phyloP scores from a whole-genome alignment of 2,888 invertebrate species.

The Flexamia atlantica region DNA sequence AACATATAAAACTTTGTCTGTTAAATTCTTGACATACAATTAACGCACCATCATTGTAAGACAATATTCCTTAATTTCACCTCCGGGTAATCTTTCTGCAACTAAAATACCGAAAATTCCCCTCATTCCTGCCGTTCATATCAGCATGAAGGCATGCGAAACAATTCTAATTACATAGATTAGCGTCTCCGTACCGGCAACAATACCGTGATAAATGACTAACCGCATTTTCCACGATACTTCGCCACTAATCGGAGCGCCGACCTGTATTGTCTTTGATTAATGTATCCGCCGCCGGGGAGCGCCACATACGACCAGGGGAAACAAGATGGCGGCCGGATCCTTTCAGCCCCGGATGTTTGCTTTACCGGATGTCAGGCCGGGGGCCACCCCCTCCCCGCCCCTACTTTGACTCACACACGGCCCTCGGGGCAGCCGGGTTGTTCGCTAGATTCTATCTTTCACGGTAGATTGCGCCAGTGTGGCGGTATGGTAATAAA shows the following conservation, averaged over 20 bases:
- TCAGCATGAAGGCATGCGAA: background rate
- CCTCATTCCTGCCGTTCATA: constrained; percentile 5
- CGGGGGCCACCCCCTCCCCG: constrained; percentile 5
- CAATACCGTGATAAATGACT: constrained; percentile 26
- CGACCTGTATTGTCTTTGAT: constrained; percentile 48
- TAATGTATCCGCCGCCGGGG: background rate
- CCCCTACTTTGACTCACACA: constrained; percentile 8
- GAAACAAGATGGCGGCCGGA: constrained; percentile 11
- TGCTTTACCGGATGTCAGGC: constrained; percentile 52
- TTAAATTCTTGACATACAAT: too few species aligned
- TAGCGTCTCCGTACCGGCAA: background rate
- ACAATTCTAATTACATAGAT: background rate
- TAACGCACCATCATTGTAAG: too few species aligned
- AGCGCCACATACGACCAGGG: constrained; percentile 31
- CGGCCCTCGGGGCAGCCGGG: constrained; percentile 21
- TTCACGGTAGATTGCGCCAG: constrained; percentile 47
- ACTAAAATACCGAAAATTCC: background rate
- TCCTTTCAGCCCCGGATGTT: constrained; percentile 46
- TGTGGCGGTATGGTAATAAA: constrained; percentile 51
- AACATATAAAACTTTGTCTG: too few species aligned
- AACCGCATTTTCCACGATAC: background rate
- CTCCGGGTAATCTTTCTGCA: background rate
- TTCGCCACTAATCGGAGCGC: constrained; percentile 11
- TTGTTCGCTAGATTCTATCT: constrained; percentile 42
- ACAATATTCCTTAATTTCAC: too few species aligned